These are phyloP conservation scores for Condylura cristata DNA, from an alignment of 2,113 vertebrate species.

Conservation along the genomic window DNA sequence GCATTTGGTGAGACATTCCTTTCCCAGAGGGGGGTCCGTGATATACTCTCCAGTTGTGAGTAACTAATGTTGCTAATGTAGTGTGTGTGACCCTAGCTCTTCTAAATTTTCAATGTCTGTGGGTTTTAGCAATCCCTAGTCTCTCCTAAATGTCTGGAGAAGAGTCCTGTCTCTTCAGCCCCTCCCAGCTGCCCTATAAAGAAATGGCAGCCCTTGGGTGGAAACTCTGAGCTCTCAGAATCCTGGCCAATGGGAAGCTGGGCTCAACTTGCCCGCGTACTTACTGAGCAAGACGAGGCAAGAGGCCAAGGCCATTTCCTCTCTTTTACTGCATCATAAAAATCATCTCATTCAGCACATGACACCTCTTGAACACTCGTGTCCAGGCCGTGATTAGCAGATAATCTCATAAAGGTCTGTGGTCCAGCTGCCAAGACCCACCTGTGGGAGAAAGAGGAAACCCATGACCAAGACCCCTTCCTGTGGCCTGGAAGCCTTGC, in stretches of 20 bases:
- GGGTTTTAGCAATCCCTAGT: conserved; percentile 69
- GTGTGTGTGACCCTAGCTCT: conserved; percentile 47
- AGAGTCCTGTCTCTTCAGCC: conserved; percentile 65
- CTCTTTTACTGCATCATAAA: conserved; percentile 82
- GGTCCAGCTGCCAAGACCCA: conserved; percentile 42
- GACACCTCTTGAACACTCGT: conserved; percentile 70
- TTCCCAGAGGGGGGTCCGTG: conserved; percentile 39
- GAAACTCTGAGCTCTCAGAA: conserved; percentile 81
- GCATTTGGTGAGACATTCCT: conserved; percentile 43
- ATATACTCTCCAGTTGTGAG: conserved; percentile 57
- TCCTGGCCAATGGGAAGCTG: conserved; percentile 78
- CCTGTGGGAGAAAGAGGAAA: conserved; percentile 20
- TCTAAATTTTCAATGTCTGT: conserved; percentile 57
- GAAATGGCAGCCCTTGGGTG: conserved; percentile 76
- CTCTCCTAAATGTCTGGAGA: conserved; percentile 66
- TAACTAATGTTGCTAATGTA: neutral
- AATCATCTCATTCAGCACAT: conserved; percentile 74
- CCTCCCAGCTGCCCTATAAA: conserved; percentile 7
- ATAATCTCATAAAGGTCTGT: conserved; percentile 70
- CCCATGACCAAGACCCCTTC: neutral
- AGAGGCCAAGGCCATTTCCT: conserved; percentile 83
- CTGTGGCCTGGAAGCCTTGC: neutral
- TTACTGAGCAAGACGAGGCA: conserved; percentile 70
- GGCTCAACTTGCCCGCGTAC: conserved; percentile 76
- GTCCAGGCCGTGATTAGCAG: conserved; percentile 71